phyloP scores from a whole-genome alignment of 2,113 vertebrate species.

The Sterrhoptilus dennistouni region DNA sequence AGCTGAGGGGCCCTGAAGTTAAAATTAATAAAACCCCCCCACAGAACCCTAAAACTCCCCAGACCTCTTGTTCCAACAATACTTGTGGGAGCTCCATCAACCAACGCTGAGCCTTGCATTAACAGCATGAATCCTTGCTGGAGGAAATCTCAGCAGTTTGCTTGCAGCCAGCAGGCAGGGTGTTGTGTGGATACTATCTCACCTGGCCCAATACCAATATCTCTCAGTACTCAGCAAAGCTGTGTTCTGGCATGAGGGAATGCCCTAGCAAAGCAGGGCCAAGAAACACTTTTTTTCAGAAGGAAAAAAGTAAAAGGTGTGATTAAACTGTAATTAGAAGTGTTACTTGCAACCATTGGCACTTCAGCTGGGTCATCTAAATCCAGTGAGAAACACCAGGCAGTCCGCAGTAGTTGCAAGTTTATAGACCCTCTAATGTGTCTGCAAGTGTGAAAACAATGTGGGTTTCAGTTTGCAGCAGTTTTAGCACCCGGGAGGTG shows the following conservation, averaged over 20 bases:
- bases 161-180: neutral
- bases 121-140: neutral
- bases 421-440: neutral
- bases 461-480: neutral
- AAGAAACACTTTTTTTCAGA: neutral
- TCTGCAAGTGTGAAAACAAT: neutral
- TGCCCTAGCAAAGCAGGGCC: neutral
- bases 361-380: neutral
- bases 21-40: neutral
- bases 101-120: neutral
- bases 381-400: neutral
- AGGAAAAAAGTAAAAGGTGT: neutral
- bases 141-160: neutral
- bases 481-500: neutral
- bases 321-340: neutral
- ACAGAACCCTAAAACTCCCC: neutral
- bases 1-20: neutral
- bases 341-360: neutral
- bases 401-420: neutral
- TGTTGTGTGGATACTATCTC: rapidly evolving
- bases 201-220: neutral
- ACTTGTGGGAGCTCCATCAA: neutral
- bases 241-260: neutral
- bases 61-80: neutral
- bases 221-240: neutral